Evolutionary conservation across 2,113 vertebrate species (phyloP).

Genomic region (Lamprologus sp.): DNA sequence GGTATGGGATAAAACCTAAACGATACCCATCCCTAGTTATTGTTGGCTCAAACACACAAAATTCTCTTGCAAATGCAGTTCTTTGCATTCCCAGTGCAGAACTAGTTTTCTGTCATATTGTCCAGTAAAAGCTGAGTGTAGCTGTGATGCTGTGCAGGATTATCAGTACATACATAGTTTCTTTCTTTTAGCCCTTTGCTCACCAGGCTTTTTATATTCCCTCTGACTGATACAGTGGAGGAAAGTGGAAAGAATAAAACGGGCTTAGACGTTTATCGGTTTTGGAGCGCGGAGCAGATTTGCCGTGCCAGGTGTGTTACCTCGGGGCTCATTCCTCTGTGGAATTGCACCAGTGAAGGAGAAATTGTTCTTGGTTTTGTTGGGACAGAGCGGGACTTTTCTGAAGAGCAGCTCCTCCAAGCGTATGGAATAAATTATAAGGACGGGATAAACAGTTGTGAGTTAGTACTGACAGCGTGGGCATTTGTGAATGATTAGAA

Average conservation of each 20-base stretch:
- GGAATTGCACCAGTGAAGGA: neutral
- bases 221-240: neutral
- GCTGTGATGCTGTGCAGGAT: neutral
- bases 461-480: neutral
- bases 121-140: neutral
- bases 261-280: neutral
- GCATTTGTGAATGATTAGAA: conserved; percentile 21
- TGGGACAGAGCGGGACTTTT: neutral
- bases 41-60: neutral
- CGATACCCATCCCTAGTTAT: too few species aligned
- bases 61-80: neutral
- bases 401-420: neutral
- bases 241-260: neutral
- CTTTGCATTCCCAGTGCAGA: neutral
- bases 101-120: neutral
- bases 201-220: neutral
- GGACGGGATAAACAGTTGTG: neutral
- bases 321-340: neutral
- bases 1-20: accelerated
- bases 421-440: conserved; percentile 3
- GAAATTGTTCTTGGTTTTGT: neutral
- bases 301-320: conserved; percentile 6
- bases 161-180: neutral
- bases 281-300: neutral
- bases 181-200: neutral